Base-by-base conservation (phyloP, 2,113 vertebrate species). In the Rostratula benghalensis region DNA sequence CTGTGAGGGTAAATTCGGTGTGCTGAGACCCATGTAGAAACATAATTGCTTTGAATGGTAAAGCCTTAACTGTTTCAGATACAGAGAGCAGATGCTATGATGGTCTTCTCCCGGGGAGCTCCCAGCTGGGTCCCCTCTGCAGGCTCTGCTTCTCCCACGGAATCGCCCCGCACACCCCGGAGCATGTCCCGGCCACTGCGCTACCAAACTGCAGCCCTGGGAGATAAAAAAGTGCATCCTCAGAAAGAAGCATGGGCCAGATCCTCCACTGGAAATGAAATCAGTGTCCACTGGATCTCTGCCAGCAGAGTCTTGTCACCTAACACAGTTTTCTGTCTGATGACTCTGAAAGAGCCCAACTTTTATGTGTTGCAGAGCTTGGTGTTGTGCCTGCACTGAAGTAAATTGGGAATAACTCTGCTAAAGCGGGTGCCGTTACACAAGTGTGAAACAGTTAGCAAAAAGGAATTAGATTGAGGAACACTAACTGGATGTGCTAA, bases 401-500 rank as follows among this genome's bases (percentile, higher is more conserved):
- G 51, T 20, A 46, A 57, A 33, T 57, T 0, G 20, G 48, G 79
- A 83, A 27, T 4, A 83, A 33, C 88, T 76, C 78, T 37, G 76
- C 90, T 92, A 65, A 77, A 86, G 76, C 35, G 37, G 30, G 80
- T 23, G 39, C 46, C 23, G 22, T 87, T 81, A 65, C 73, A 37
- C 37, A 77, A 73, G 82, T 1, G 0, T 7, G 7, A 69, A 89
- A 65, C 41, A 82, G 90, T 61, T 51, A 78, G 0, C 60, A 43
- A 92, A 83, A 81, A 46, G 59, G 83, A 68, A 88, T 93, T 87
- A 90, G 82, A 30, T 4, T 17, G 89, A 65, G 71, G 73, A 67
- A 12, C 1, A 3, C 78, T 93, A 95, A 95, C 79, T 61, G 95
- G 94, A 90, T 94, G 89, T 83, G 63, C 93, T 91, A 92, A 92